Evolutionary conservation across 2,888 invertebrate genomes (phyloP), one percentile per base, ranked within the genome.

Genomic region (Cylindroiulus punctatus): DNA sequence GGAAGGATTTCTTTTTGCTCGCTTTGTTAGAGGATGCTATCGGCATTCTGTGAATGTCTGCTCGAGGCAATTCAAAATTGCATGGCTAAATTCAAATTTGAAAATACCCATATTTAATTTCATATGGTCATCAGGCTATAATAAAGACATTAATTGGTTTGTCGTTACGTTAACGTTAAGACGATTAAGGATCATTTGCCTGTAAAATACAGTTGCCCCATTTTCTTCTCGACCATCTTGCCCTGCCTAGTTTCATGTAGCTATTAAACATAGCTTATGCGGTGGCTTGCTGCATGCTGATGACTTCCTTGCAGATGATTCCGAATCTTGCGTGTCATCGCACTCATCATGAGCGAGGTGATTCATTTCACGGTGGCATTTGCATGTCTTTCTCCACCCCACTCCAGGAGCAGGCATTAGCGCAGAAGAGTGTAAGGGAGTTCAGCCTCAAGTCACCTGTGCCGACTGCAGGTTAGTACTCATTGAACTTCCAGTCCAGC

Each of bases 391-490:
- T 47, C 52, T 52, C 52, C 36, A 84, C 47, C 47, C 22, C 57
- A 84, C 81, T 86, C n/a, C 84, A 93, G 89, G 94, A 94, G 90
- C 93, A 93, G 89, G 92, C 92, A 85, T 90, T 93, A 82, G 93
- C 94, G 92, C 93, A 94, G 89, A 93, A 93, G 89, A 94, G 94
- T 91, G 90, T 94, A 88, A 92, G 92, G 88, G 93, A 93, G 88
- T 94, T 94, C 90, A 93, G 92, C 86, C 93, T 94, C 90, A 93
- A 93, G 89, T 92, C 93, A 89, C 93, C 89, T n/a, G 82, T 93
- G 87, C 90, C 93, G 87, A 93, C 93, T 85, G 93, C 57, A 65
- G 52, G 83, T 86, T 36, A 86, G 65, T 32, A 47, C n/a, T 44
- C 22, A 17, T 32, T 8, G 0, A 12, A n/a, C n/a, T 26, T 85